Base-by-base conservation (phyloP, 1,140 invertebrate genomes). In the Laodelphax striatellus region DNA sequence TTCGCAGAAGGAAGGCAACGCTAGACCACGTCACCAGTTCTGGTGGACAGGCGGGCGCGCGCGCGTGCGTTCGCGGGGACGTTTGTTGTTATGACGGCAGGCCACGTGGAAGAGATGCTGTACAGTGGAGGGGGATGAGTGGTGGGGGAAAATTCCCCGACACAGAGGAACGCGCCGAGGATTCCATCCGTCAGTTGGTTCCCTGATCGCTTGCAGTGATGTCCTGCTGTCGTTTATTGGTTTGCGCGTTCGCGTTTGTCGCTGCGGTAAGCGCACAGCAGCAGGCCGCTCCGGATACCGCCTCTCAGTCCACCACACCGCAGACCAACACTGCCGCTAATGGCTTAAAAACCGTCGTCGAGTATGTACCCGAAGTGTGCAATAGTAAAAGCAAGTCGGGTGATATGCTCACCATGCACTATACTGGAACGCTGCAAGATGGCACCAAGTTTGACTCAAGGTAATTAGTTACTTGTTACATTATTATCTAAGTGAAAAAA, bases 371-470 rank as follows among this genome's bases (percentile, higher is more conserved):
- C 2, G 78, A 82, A 50, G 67, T 63, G n/a, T 95, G 92, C 78
- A 82, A 84, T 3, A 75, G 79, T 64, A 88, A 87, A 71, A 83
- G 88, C n/a, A 92, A 92, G 72, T 82, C 82, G 62, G 88, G 90
- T 28, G 90, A 95, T 73, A 86, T 87, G 78, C 81, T 96, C 38
- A 90, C 89, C 52, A 95, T 96, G 92, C 92, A 96, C 73, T 96
- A 96, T 70, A 90, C 85, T 38, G 92, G 92, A 64, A 93, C 87
- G 19, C 77, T 95, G 43, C 76, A 79, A 62, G 88, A 94, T 74
- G 92, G 91, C 57, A 91, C 82, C 68, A 91, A 94, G 76, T 96
- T 96, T 70, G 92, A 96, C 73, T 94, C 91, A 65, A 94, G 91
- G 90, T 94, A 78, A 82, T 79, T 55, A 6, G 9, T 17, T 38